Conservation (phyloP, 1,140 invertebrate genomes). For the Penaeus japonicus region DNA sequence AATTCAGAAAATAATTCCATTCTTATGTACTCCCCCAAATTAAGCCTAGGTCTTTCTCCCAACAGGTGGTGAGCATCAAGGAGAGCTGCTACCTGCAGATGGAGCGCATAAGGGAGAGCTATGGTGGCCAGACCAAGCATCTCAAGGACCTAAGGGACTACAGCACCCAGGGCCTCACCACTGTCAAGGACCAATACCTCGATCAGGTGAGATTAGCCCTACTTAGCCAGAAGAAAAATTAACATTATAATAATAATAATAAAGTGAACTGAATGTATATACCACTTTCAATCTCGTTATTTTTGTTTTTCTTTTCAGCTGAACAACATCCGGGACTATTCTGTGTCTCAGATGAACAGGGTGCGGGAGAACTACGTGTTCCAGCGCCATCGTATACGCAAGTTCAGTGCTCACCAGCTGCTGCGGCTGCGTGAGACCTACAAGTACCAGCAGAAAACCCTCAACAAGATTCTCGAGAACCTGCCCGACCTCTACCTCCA, state of each 20-base stretch:
- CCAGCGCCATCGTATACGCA: constrained; percentile 91
- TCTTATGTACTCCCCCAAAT: too few relatives aligned
- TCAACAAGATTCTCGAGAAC: constrained; percentile 93
- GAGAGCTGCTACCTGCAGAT: constrained; percentile 93
- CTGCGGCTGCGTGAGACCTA: constrained; percentile 87
- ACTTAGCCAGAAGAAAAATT: constrained; percentile 3
- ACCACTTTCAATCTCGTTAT: not conserved
- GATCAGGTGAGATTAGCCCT: constrained; percentile 75
- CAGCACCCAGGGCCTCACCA: constrained; percentile 82
- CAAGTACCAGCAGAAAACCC: constrained; percentile 92
- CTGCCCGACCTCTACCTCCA: constrained; percentile 92
- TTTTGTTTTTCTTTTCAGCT: constrained; percentile 60
- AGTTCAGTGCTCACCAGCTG: constrained; percentile 92
- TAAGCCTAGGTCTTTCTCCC: constrained; percentile 15
- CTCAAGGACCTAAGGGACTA: constrained; percentile 89
- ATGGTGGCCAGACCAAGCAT: constrained; percentile 85
- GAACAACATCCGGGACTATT: constrained; percentile 84
- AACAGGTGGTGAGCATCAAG: constrained; percentile 83
- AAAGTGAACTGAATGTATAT: not conserved
- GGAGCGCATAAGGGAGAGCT: constrained; percentile 91
- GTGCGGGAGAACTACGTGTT: constrained; percentile 94
- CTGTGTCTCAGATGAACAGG: constrained; percentile 87
- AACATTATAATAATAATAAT: not conserved
- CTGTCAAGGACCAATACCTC: constrained; percentile 88
- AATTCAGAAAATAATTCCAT: too few relatives aligned